These are phyloP conservation scores for Oreochromis niloticus DNA, from an alignment of 2,113 vertebrate genomes.

Conservation along the genomic window DNA sequence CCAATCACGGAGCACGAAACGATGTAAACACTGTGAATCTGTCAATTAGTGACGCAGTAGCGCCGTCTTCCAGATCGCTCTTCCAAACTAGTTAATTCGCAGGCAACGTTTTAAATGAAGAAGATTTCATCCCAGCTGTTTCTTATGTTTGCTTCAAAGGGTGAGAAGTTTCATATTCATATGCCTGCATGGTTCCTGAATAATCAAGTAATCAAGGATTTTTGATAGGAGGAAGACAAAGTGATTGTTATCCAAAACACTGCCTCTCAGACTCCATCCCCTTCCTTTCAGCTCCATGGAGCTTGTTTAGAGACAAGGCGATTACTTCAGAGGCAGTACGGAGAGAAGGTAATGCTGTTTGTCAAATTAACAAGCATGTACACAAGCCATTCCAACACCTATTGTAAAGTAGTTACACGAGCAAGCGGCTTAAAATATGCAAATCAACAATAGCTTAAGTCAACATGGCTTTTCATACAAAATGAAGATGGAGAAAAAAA, in stretches of 20 bases:
- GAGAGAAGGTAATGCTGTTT: background rate
- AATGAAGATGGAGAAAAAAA: background rate
- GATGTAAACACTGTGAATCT: background rate
- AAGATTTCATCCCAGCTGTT: background rate
- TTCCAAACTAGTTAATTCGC: background rate
- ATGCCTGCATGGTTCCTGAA: background rate
- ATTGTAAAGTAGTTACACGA: background rate
- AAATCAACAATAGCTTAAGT: background rate
- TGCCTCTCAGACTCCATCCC: background rate
- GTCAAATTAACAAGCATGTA: background rate
- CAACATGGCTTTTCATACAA: background rate
- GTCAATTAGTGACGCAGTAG: background rate
- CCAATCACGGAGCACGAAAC: background rate
- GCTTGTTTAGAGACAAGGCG: background rate
- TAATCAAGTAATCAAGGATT: background rate
- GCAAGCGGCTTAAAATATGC: background rate
- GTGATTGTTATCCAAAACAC: slow-evolving; percentile 18
- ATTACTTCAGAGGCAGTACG: background rate
- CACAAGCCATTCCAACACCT: background rate
- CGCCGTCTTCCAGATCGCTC: background rate
- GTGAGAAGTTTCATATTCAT: background rate
- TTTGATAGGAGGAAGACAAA: background rate
- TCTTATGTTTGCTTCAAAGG: background rate
- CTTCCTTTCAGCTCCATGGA: background rate
- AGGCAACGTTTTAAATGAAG: background rate